Evolutionary conservation across 2,888 invertebrate genomes (phyloP), one percentile per base, ranked within the genome.

Genomic region (Hydraecia micacea): DNA sequence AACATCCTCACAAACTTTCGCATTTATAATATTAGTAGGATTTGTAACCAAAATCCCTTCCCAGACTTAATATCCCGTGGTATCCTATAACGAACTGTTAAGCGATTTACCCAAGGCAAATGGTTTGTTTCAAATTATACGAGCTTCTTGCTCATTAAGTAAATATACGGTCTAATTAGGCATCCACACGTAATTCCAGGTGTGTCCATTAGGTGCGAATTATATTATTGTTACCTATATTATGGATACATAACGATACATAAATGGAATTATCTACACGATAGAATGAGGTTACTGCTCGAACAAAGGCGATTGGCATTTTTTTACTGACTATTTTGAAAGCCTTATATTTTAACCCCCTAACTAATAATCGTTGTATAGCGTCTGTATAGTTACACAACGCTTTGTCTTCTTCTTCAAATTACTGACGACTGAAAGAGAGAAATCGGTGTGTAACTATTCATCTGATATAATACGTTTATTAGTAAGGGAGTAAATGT

Each of bases 81-180:
- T 75, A 52, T 58, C 28, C 13, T 60, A 0, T 86, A 76, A 73
- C 52, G 32, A 55, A 69, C 74, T 87, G 74, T n/a, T 87, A 87
- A 79, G 52, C 15, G 68, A 62, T 84, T 60, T 72, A 71, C n/a
- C 71, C 60, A 62, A 39, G 39, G 83, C n/a, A 84, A 87, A 79
- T 74, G 77, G 62, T 77, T 73, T 81, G 75, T 67, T 65, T 66
- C 70, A 68, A 78, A 81, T 73, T 73, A 70, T 62, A 65, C 52
- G 66, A 78, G 73, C 62, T 76, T 63, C 66, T 65, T 76, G 39
- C 71, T 79, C 77, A 88, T 86, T 88, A 76, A 70, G 39, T 60
- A 62, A 62, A 88, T 77, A 73, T 83, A 88, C 46, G 66, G 79
- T 60, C 68, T 77, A 86, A 88, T 86, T 86, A 82, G 71, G 28